Evolutionary conservation across 2,888 invertebrate genomes (phyloP).

Genomic region (Hyposoter dolosus): DNA sequence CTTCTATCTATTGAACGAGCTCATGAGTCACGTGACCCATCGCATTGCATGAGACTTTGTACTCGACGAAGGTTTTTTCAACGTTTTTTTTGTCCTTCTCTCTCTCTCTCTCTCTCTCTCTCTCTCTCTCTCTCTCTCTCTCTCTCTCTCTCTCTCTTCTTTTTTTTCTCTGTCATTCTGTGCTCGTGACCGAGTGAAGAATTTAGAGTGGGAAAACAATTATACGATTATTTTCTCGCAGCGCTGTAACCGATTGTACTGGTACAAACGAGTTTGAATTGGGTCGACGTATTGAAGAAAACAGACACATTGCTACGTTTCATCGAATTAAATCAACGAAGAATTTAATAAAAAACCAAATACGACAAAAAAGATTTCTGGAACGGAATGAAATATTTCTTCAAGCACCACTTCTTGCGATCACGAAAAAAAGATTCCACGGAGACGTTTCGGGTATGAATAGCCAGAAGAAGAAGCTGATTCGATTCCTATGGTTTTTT

Average conservation of each 20-base stretch:
- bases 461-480: not conserved
- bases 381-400: not conserved
- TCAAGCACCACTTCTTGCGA: not conserved
- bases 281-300: conserved; percentile 31
- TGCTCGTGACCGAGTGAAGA: conserved; percentile 30
- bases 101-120: not conserved
- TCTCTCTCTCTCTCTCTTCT: not conserved
- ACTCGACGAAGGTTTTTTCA: conserved; percentile 21
- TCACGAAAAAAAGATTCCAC: not conserved
- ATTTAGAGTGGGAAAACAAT: conserved; percentile 37
- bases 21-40: conserved; percentile 36
- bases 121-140: conserved; percentile 5
- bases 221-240: conserved; percentile 41
- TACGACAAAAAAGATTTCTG: not conserved
- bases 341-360: not conserved
- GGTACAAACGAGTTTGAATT: conserved; percentile 29
- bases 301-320: not conserved
- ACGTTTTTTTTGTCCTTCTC: not conserved
- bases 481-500: not conserved
- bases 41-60: conserved; percentile 40
- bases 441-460: not conserved
- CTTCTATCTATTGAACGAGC: conserved; percentile 6
- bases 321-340: not conserved
- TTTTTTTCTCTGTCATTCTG: conserved; percentile 23
- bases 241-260: conserved; percentile 39